Conservation (phyloP, 2,888 invertebrate genomes). For the Drosophila putrida region DNA sequence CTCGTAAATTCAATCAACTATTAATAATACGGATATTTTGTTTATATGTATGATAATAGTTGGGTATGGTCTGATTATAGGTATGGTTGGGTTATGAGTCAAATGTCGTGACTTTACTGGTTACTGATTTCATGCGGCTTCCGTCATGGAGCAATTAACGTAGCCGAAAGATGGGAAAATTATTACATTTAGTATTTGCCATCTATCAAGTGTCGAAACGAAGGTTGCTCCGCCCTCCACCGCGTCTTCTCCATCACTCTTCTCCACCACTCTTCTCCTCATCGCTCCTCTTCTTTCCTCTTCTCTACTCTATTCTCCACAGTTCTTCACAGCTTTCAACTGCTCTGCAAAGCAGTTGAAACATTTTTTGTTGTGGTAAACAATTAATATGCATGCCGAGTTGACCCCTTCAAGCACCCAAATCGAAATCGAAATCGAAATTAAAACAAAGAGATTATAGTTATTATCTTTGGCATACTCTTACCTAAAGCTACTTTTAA, state of each 20-base stretch:
- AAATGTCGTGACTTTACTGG: constrained; percentile 48
- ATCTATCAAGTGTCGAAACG: constrained; percentile 67
- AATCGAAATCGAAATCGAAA: constrained; percentile 25
- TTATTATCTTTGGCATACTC: not conserved
- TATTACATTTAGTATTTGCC: constrained; percentile 43
- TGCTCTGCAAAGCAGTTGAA: constrained; percentile 21
- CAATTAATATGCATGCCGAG: constrained; percentile 57
- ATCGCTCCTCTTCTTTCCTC: not conserved
- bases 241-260: too few relatives aligned
- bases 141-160: constrained; percentile 51
- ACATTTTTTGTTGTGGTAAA: constrained; percentile 28
- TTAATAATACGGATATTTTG: constrained; percentile 6
- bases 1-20: constrained; percentile 21
- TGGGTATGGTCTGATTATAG: constrained; percentile 14
- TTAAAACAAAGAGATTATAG: constrained; percentile 10
- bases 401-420: constrained; percentile 41
- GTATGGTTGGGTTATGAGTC: not conserved
- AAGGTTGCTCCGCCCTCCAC: constrained; percentile 45
- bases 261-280: too few relatives aligned
- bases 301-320: constrained; percentile 2
- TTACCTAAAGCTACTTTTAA: too few relatives aligned
- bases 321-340: constrained; percentile 1
- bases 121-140: constrained; percentile 36
- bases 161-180: constrained; percentile 36
- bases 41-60: constrained; percentile 2